These are phyloP conservation scores for Latheticus oryzae DNA, from an alignment of 2,888 invertebrate genomes.

Conservation along the genomic window DNA sequence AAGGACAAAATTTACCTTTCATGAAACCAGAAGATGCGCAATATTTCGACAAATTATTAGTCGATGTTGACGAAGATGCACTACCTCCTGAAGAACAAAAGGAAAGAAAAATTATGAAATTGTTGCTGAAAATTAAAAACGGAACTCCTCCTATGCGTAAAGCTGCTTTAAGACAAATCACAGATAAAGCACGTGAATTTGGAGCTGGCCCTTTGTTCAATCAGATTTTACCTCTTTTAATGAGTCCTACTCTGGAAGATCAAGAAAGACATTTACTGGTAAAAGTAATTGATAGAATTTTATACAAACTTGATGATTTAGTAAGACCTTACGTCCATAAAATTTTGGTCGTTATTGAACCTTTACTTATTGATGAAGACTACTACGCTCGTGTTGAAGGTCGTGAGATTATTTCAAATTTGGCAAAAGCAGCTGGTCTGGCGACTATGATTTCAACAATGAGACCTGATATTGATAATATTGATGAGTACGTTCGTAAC, in stretches of 20 bases:
- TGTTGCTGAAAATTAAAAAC: slow-evolving; percentile 98
- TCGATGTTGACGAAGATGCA: slow-evolving; percentile 97
- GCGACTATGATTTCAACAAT: slow-evolving; percentile 99
- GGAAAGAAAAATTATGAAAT: slow-evolving; percentile 99
- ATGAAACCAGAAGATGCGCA: slow-evolving; percentile 99
- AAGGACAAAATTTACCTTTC: slow-evolving; percentile 87
- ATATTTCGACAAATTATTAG: slow-evolving; percentile 97
- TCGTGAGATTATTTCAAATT: slow-evolving; percentile 97
- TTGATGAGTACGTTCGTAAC: slow-evolving; percentile 99
- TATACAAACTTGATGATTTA: slow-evolving; percentile 98
- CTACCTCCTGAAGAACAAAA: slow-evolving; percentile 97
- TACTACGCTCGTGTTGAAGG: slow-evolving; percentile 99
- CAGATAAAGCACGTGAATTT: slow-evolving; percentile 98
- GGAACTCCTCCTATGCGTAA: slow-evolving; percentile 99
- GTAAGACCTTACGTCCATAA: slow-evolving; percentile 99
- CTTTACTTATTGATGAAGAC: slow-evolving; percentile 98
- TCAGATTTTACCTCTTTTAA: slow-evolving; percentile 98
- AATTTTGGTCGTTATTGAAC: slow-evolving; percentile 99
- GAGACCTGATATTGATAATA: slow-evolving; percentile 99
- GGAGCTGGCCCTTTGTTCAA: slow-evolving; percentile 99
- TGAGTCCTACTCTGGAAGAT: slow-evolving; percentile 99
- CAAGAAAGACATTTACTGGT: slow-evolving; percentile 98
- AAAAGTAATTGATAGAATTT: slow-evolving; percentile 97
- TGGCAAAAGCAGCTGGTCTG: slow-evolving; percentile 98
- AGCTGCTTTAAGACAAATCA: slow-evolving; percentile 96